phyloP scores from a whole-genome alignment of 1,140 invertebrate genomes.

The Hypsibius dujardini region DNA sequence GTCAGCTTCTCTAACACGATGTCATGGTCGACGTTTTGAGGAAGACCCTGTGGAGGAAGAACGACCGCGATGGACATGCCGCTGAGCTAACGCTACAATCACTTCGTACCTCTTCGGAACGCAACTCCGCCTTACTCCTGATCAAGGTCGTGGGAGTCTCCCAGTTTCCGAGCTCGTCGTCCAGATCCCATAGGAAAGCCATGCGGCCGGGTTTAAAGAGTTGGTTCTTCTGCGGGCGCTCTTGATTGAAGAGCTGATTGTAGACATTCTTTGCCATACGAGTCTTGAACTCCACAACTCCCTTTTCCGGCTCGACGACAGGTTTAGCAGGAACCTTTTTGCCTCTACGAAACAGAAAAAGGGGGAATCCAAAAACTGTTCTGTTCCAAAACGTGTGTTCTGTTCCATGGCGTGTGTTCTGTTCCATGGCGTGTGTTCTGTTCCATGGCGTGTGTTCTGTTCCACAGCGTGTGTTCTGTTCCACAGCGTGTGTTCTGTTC shows the following conservation, averaged over 20 bases:
- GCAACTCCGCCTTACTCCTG: slow-evolving; percentile 81
- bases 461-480: too few relatives aligned
- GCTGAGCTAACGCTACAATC: background rate
- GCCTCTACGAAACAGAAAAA: too few relatives aligned
- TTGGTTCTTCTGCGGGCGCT: slow-evolving; percentile 58
- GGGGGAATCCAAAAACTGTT: too few relatives aligned
- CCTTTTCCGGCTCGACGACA: too few relatives aligned
- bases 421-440: too few relatives aligned
- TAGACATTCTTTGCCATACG: slow-evolving; percentile 45
- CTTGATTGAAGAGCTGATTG: slow-evolving; percentile 34
- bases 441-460: too few relatives aligned
- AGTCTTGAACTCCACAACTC: slow-evolving; percentile 47
- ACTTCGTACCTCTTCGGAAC: slow-evolving; percentile 41
- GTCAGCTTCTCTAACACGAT: slow-evolving; percentile 90
- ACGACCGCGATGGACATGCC: slow-evolving; percentile 27
- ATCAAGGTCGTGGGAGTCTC: slow-evolving; percentile 92
- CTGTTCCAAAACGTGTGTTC: too few relatives aligned
- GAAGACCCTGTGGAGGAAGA: slow-evolving; percentile 41
- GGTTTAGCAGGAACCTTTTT: too few relatives aligned
- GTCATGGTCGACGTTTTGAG: slow-evolving; percentile 62
- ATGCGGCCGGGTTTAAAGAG: slow-evolving; percentile 86
- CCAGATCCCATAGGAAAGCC: slow-evolving; percentile 89
- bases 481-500: too few relatives aligned
- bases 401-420: too few relatives aligned
- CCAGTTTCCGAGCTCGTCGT: slow-evolving; percentile 64